Conservation (phyloP, 1,140 invertebrate species). For the Meloidogyne hapla region DNA sequence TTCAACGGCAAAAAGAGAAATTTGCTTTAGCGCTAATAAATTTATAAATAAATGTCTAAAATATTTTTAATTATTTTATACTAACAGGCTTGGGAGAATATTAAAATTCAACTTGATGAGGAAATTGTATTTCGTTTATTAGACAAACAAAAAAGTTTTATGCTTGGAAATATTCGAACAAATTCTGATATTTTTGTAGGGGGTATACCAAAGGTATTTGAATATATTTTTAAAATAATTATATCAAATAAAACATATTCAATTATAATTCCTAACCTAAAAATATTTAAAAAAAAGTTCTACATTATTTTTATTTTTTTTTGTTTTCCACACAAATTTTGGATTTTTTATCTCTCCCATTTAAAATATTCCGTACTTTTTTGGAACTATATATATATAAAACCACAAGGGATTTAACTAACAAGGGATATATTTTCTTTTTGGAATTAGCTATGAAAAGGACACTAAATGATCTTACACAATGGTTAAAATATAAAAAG, state of each 20-base stretch:
- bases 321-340: too few relatives aligned
- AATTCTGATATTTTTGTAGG: too few relatives aligned
- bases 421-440: too few relatives aligned
- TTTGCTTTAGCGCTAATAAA: too few relatives aligned
- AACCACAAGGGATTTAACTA: conserved; percentile 9
- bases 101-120: conserved; percentile 59
- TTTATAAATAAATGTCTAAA: too few relatives aligned
- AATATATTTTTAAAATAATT: too few relatives aligned
- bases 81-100: conserved; percentile 63
- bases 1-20: too few relatives aligned
- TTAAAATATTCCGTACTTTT: background rate
- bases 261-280: too few relatives aligned
- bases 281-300: too few relatives aligned
- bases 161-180: conserved; percentile 78
- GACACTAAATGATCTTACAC: conserved; percentile 12
- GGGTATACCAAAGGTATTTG: conserved; percentile 87
- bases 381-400: too few relatives aligned
- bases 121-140: conserved; percentile 64
- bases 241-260: too few relatives aligned
- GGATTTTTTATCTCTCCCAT: conserved; percentile 7
- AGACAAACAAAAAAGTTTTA: conserved; percentile 76
- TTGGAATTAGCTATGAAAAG: background rate
- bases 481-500: background rate
- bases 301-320: too few relatives aligned
- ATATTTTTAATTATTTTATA: background rate